Conservation (phyloP, 1,140 invertebrate species). For the Meloidogyne hapla region DNA sequence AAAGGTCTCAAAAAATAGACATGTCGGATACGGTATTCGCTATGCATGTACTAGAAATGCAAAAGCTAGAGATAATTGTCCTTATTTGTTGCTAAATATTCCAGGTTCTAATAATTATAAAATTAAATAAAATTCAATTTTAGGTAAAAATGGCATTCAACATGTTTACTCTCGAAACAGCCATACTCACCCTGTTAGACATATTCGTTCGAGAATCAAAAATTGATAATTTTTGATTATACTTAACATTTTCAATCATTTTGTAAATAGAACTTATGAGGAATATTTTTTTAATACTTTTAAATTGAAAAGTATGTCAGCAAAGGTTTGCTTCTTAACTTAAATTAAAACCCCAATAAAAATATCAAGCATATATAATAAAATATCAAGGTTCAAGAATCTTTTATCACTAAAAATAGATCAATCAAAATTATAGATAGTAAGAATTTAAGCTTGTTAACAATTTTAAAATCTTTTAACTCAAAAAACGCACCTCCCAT, state of each 20-base stretch:
- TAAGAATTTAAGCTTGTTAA: too few species aligned
- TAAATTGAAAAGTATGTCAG: too few species aligned
- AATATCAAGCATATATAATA: too few species aligned
- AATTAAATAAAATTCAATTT: not conserved
- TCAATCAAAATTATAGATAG: too few species aligned
- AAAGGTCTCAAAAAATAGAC: constrained; percentile 16
- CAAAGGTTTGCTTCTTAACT: too few species aligned
- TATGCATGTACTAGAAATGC: constrained; percentile 19
- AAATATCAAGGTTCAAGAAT: too few species aligned
- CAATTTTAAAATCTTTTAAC: too few species aligned
- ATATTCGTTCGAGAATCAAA: not conserved
- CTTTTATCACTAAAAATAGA: too few species aligned
- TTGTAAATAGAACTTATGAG: too few species aligned
- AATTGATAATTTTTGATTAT: not conserved
- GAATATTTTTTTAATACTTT: too few species aligned
- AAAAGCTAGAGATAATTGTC: constrained; percentile 10
- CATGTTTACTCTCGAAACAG: constrained; percentile 9
- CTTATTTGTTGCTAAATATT: constrained; percentile 17
- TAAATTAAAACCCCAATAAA: too few species aligned
- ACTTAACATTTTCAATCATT: too few species aligned
- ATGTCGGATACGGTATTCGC: constrained; percentile 11
- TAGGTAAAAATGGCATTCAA: not conserved
- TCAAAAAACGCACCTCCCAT: not conserved
- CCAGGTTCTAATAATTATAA: not conserved
- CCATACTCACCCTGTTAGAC: constrained; percentile 4